Base-by-base conservation (phyloP, 1,140 invertebrate species). In the Elymnias hypermnestra region DNA sequence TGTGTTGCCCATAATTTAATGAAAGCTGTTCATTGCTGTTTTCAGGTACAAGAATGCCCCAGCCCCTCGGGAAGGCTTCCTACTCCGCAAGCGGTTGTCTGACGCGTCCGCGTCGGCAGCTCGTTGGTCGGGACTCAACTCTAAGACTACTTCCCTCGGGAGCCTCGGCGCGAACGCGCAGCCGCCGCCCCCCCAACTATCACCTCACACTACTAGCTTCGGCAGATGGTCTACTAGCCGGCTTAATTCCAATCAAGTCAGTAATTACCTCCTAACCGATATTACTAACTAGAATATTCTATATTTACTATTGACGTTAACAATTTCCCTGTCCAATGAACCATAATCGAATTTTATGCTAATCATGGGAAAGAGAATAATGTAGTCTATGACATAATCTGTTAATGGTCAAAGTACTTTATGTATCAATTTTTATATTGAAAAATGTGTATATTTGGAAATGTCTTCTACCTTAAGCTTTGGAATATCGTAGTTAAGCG, bases 181-280 rank as follows among this genome's bases (percentile, higher is more conserved):
- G 52, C 87, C 87, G 1, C 83, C 87, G 1, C 79, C 87, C 3
- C 74, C 83, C 0, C 84, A 83, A 37, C 78, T 78, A 17, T 87
- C 79, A 3, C 77, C 83, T 0, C 76, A 82, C 52, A 84, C 81
- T 26, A 79, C 79, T 33, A 82, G 75, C 58, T 94, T 94, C 69
- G 92, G 93, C 3, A 88, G 94, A 62, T 96, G 94, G 94, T 94
- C 94, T 42, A 95, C 94, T 31, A 95, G 93, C 62, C 87, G 94
- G 65, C 85, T 96, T 43, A 95, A 95, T 78, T 94, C 93, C 38
- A 92, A 82, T 52, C 85, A 86, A 63, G 85, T 87, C 28, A 67
- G 64, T 59, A 5, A 40, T 21, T 25, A 3, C 3, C 4, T 26
- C 6, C n/a, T n/a, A n/a, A n/a, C n/a, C n/a, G n/a, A n/a, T n/a